Evolutionary conservation across 2,113 vertebrate species (phyloP), one percentile per base, ranked within the genome.

Genomic region (Formicarius rufipectus): DNA sequence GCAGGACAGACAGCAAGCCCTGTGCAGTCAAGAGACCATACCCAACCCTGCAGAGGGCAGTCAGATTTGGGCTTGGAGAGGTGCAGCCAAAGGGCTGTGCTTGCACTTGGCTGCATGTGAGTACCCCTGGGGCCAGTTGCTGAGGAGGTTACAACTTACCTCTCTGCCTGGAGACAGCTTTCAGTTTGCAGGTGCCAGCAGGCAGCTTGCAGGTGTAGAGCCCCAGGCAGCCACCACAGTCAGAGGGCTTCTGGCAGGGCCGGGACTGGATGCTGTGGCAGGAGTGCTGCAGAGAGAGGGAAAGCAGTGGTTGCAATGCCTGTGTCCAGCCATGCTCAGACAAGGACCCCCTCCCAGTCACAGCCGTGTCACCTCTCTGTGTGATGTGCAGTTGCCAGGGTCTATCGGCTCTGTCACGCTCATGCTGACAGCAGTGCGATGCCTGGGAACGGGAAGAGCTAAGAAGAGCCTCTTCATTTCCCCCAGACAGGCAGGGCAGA

Each of bases 211-310:
- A 98, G 47, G 96, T 97, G 72, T 98, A 98, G 52, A 98, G 97
- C 39, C 98, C 98, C 45, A 98, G 95, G 96, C 98, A 98, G 64
- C 98, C 98, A 0, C 95, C 4, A 2, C 98, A 98, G 73, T 98
- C 96, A 0, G 97, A 94, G 35, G 95, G 94, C 44, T 90, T 92
- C 74, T 55, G 95, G 84, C 98, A 98, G 49, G 75, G 53, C 77
- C 28, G 93, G 27, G 94, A 67, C 55, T 95, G 96, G 62, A 98
- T 97, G 45, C 58, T 40, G 5, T 58, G 89, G 88, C 98, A 98
- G 80, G 93, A 94, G 45, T 81, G 79, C 98, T 98, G 84, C 50
- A 23, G 74, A 17, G 25, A 60, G 50, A 93, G 31, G 63, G 33
- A 44, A 47, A 52, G 69, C 1, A 3, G 25, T 39, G 63, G 53